Evolutionary conservation across 2,113 vertebrate genomes (phyloP).

Genomic region (Salvelinus sp.): DNA sequence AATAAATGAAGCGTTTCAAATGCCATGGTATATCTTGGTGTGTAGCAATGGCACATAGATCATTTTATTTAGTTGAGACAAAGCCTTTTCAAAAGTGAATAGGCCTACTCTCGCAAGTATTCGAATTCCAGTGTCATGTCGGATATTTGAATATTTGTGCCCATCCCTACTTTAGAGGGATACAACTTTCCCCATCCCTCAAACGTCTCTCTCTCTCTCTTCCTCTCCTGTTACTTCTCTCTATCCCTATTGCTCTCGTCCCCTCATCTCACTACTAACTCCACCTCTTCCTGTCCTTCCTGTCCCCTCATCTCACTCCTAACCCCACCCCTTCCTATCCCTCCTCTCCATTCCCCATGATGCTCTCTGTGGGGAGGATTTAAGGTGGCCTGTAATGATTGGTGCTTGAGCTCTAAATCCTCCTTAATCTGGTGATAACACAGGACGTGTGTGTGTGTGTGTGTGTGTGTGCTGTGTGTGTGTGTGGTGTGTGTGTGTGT

Average conservation of each 20-base stretch:
- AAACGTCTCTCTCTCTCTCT: background rate
- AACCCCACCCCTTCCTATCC: background rate
- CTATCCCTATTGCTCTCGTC: no score
- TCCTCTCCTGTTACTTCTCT: no score
- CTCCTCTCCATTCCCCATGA: background rate
- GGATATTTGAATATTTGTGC: no score
- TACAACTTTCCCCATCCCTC: background rate
- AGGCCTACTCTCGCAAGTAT: no score
- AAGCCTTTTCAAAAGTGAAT: no score
- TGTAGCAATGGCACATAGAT: no score
- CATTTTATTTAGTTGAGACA: no score
- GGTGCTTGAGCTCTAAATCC: background rate
- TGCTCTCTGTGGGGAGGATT: background rate
- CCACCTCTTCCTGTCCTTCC: background rate
- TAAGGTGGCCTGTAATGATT: background rate
- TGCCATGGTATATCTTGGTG: no score
- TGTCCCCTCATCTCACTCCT: background rate
- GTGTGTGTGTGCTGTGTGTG: conserved; percentile 5
- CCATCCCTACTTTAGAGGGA: background rate
- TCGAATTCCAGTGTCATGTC: no score
- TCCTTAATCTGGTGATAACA: background rate
- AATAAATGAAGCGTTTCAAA: no score
- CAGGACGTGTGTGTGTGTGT: background rate
- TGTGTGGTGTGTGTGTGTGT: conserved; percentile 21
- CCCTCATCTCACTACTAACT: no score